Evolutionary conservation across 2,113 vertebrate species (phyloP).

Genomic region (Hemiprocne comata): DNA sequence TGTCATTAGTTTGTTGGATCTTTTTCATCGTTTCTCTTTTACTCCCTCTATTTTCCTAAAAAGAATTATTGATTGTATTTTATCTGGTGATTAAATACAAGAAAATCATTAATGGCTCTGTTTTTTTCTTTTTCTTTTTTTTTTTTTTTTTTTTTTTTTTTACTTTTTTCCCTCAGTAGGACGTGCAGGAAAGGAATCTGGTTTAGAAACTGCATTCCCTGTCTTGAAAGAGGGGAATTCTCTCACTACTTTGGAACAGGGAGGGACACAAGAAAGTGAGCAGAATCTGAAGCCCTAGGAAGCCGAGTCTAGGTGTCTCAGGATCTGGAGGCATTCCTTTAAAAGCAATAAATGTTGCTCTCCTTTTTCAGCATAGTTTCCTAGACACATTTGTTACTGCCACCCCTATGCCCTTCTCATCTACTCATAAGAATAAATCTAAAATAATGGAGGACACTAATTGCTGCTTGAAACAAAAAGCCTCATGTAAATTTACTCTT

Average conservation of each 20-base stretch:
- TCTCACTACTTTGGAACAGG: neutral
- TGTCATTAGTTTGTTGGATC: neutral
- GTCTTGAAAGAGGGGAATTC: neutral
- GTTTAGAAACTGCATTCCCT: neutral
- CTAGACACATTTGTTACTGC: neutral
- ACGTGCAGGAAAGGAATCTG: neutral
- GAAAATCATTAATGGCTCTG: neutral
- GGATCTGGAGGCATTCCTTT: neutral
- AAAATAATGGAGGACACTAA: conserved; percentile 30
- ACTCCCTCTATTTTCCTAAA: neutral
- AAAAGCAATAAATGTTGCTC: neutral
- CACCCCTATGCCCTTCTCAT: conserved; percentile 9
- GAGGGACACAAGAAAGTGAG: neutral
- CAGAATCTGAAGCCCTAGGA: neutral
- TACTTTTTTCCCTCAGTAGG: neutral
- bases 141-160: too few relatives aligned
- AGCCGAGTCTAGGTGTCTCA: neutral
- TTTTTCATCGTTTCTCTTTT: neutral
- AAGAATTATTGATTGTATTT: neutral
- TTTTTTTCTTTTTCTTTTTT: neutral
- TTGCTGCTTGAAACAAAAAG: conserved; percentile 40
- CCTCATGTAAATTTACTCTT: conserved; percentile 36
- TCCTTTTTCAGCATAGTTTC: conserved; percentile 16
- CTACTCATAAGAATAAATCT: conserved; percentile 45
- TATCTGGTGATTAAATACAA: neutral